Evolutionary conservation across 2,888 invertebrate species (phyloP), one percentile per base, ranked within the genome.

Genomic region (Troides helena): DNA sequence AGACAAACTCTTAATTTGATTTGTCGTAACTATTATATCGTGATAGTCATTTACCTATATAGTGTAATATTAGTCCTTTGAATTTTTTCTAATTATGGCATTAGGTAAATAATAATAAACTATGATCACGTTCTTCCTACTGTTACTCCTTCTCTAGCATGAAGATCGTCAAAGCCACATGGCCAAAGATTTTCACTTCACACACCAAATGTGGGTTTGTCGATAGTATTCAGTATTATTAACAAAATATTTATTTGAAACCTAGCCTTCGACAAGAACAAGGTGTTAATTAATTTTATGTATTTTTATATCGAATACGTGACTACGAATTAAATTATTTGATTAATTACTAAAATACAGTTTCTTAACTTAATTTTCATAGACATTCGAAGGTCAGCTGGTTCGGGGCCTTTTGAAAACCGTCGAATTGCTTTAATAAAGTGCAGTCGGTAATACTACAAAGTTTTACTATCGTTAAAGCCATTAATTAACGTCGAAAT

Each of bases 401-500:
- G 62, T 61, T 12, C 36, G 62, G 30, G 65, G 68, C 63, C 71
- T 71, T 63, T 71, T 71, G 62, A 67, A 56, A 69, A 63, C 60
- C 30, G 61, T 67, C 30, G 58, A 61, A 18, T 70, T 66, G 63
- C 46, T 23, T 46, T 61, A 62, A 72, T 70, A 69, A 69, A 65
- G 61, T 72, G 74, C 66, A 70, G 25, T 70, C 63, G 67, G 63
- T 64, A 70, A 70, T 68, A 64, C 62, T 71, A 69, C 68, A 67
- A 70, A 65, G 74, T 73, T 74, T 75, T 73, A 74, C 75, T 76
- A 78, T 78, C 74, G 72, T 72, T 66, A 65, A 69, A 77, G 72
- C 74, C 69, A 84, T 81, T 79, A 86, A 84, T 89, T 80, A 77
- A 74, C 78, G 87, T 86, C 85, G 81, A 81, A 77, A 74, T 75